These are phyloP conservation scores for Plagiodera versicolora DNA, from an alignment of 2,888 invertebrate species.

Conservation along the genomic window DNA sequence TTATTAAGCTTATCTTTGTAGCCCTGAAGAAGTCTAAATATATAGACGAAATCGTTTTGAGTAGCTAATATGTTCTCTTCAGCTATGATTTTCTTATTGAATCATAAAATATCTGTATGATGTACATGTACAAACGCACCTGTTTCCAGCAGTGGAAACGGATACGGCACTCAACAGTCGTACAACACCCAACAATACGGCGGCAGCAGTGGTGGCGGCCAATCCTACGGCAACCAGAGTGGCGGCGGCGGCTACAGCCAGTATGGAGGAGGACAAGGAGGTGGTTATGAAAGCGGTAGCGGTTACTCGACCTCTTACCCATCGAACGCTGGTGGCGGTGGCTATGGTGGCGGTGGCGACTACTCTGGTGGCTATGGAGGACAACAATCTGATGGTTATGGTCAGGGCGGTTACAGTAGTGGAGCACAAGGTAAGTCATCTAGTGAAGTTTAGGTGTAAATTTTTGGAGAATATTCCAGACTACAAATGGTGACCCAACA, in stretches of 20 bases:
- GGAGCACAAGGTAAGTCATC: slow-evolving; percentile 19
- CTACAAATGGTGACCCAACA: too few relatives aligned
- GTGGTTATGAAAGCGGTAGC: slow-evolving; percentile 26
- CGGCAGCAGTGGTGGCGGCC: slow-evolving; percentile 15
- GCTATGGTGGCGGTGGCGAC: slow-evolving; percentile 23
- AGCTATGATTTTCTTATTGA: too few relatives aligned
- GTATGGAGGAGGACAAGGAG: slow-evolving; percentile 19
- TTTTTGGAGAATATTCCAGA: too few relatives aligned
- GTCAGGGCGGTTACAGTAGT: slow-evolving; percentile 31
- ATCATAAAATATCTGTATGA: too few relatives aligned
- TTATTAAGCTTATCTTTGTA: too few relatives aligned
- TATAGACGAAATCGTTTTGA: too few relatives aligned
- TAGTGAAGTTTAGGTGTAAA: too few relatives aligned
- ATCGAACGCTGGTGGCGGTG: slow-evolving; percentile 16
- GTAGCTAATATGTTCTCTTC: too few relatives aligned
- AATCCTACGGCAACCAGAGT: background rate
- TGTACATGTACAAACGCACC: too few relatives aligned
- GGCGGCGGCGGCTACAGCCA: slow-evolving; percentile 16
- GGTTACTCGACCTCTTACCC: slow-evolving; percentile 30
- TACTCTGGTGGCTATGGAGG: slow-evolving; percentile 26
- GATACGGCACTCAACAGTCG: slow-evolving; percentile 21
- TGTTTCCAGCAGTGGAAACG: slow-evolving; percentile 13
- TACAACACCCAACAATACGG: background rate
- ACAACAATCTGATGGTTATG: slow-evolving; percentile 26
- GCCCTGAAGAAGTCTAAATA: too few relatives aligned